Base-by-base conservation (phyloP, 1,140 invertebrate genomes). In the Ectropis grisescens region DNA sequence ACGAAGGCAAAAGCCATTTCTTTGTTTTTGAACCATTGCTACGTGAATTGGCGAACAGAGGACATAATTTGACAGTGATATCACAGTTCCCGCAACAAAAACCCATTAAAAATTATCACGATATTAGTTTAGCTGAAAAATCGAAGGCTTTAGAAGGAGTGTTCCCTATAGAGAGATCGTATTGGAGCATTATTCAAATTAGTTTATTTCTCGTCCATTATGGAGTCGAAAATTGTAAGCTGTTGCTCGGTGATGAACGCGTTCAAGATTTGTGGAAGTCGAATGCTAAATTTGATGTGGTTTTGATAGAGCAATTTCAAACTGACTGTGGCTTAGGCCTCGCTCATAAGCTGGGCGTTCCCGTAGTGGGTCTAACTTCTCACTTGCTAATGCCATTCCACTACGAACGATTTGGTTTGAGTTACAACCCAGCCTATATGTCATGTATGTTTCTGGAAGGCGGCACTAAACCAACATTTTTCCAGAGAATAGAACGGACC, bases 41-140 rank as follows among this genome's bases (percentile, higher is more conserved):
- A 26, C 60, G 85, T 12, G 87, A 86, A 35, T 54, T 94, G 24
- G 86, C 84, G 0, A 68, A 58, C 6, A 84, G 85, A 37, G 90
- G 90, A 5, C 91, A 93, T 48, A 82, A 91, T 15, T 38, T 93
- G 0, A 92, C 90, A 0, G 87, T 93, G 3, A 51, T 91, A n/a
- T 89, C 88, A 12, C 83, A 86, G 38, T 91, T 90, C 42, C 86
- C 88, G 5, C 64, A 64, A 42, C 66, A 78, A 44, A 56, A 72
- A 42, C 67, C 82, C 1, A 14, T 85, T 3, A 49, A 80, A 11
- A 89, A 86, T 53, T 91, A 88, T 43, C 81, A 75, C 13, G 88
- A 90, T 39, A 85, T 88, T 30, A 82, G 64, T 19, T 41, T 89
- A 6, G 46, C 52, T 2, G 56, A 57, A 6, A 59, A 59, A n/a